phyloP scores from a whole-genome alignment of 37 sponge, comb jelly and placozoan genomes.

The Cliona cf. orientalis region DNA sequence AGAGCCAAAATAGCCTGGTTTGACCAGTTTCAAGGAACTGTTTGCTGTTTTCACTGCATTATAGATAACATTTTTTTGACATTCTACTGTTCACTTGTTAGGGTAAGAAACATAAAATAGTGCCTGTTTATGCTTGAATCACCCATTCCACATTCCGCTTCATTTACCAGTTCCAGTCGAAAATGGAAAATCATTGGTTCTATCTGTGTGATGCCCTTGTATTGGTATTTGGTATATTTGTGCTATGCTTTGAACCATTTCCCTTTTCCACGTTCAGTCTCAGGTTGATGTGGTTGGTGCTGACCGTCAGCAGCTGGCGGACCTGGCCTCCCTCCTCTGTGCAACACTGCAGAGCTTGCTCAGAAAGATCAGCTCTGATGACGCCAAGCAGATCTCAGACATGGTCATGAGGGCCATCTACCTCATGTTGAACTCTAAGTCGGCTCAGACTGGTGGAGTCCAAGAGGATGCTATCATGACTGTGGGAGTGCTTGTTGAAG shows the following conservation, averaged over 20 bases:
- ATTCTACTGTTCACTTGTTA: no score
- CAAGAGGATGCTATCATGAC: conserved; percentile 98
- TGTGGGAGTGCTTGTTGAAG: conserved; percentile 78
- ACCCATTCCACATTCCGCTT: no score
- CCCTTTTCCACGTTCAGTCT: neutral
- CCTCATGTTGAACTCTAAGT: conserved; percentile 70
- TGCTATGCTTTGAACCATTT: neutral
- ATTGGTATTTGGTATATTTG: neutral
- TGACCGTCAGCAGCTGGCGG: conserved; percentile 74
- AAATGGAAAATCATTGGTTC: no score
- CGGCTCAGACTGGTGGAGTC: conserved; percentile 72
- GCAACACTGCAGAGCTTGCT: conserved; percentile 96
- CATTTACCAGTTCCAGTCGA: no score
- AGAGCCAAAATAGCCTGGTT: no score
- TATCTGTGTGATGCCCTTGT: neutral
- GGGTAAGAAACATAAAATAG: no score
- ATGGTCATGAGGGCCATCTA: conserved; percentile 83
- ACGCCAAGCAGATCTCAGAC: conserved; percentile 72
- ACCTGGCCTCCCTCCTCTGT: conserved; percentile 91
- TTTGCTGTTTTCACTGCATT: no score
- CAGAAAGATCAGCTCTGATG: conserved; percentile 77
- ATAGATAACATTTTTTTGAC: no score
- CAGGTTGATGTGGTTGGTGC: no score
- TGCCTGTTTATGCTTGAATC: no score
- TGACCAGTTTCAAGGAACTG: no score